Percentiles rank a stretch among this genome's conserved stretches.
These are phyloP conservation scores for Volucella inanis DNA, from an alignment of 2,888 invertebrate species.

Conservation along the genomic window DNA sequence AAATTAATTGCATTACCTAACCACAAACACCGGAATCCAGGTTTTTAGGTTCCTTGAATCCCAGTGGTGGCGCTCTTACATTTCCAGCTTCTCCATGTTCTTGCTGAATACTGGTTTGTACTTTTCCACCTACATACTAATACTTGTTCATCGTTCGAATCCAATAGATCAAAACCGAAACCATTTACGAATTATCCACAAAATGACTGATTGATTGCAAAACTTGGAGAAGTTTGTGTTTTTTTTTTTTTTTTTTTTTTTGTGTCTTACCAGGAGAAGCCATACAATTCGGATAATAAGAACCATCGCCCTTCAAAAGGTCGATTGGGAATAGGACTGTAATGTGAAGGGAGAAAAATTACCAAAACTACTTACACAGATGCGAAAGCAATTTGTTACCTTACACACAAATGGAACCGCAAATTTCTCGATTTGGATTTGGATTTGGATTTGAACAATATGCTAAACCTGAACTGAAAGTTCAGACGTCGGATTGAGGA, in stretches of 20 bases:
- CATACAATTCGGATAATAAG: conserved; percentile 50
- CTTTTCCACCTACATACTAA: too few relatives aligned
- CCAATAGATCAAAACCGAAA: conserved; percentile 34
- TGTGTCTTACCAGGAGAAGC: neutral
- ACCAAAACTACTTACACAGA: conserved; percentile 57
- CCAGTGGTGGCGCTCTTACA: conserved; percentile 3
- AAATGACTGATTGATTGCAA: conserved; percentile 69
- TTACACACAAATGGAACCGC: conserved; percentile 38
- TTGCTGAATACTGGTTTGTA: too few relatives aligned
- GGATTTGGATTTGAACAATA: conserved; percentile 7
- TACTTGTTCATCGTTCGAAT: conserved; percentile 24
- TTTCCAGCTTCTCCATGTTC: neutral
- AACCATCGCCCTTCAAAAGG: neutral
- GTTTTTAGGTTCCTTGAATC: neutral
- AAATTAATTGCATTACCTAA: conserved; percentile 64
- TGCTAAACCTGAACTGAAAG: neutral
- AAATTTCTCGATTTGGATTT: conserved; percentile 21
- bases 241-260: too few relatives aligned
- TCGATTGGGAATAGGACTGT: neutral
- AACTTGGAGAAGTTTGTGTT: conserved; percentile 30
- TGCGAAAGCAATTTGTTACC: conserved; percentile 61
- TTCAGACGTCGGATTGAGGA: neutral
- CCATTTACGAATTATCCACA: conserved; percentile 65
- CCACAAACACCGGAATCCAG: conserved; percentile 48
- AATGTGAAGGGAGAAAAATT: conserved; percentile 49